A percentile compares a stretch with the other conserved stretches of the same genome.
Evolutionary conservation across 2,888 invertebrate genomes (phyloP).

Genomic region (Strigamia crassipes): DNA sequence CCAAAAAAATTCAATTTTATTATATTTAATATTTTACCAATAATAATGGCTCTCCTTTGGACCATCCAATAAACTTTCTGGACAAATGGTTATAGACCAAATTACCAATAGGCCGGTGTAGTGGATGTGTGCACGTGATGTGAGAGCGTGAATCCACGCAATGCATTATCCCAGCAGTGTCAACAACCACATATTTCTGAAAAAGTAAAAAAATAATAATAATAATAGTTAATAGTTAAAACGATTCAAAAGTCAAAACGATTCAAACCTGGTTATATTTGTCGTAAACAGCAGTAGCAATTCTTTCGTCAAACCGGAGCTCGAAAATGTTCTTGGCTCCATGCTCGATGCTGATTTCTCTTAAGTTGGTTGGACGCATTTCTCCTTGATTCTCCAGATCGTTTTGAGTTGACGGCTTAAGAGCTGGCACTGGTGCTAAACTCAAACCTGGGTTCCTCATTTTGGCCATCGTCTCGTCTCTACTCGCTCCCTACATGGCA

Average conservation of each 20-base stretch:
- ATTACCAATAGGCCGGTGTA: neutral
- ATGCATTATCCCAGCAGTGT: neutral
- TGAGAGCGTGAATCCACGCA: neutral
- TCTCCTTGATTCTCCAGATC: conserved; percentile 6
- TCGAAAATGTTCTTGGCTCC: neutral
- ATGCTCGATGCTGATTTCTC: neutral
- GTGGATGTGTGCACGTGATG: neutral
- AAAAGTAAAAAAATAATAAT: neutral
- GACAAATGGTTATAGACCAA: neutral
- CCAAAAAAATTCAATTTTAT: neutral
- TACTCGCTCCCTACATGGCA: neutral
- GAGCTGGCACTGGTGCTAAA: neutral
- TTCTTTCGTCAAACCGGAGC: neutral
- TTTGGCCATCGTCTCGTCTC: neutral
- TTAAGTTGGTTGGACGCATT: neutral
- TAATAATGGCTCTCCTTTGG: neutral
- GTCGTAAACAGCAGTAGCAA: neutral
- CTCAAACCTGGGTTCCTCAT: neutral
- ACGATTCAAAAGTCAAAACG: too few relatives aligned
- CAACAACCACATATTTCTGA: neutral
- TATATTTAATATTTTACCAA: neutral
- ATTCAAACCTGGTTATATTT: neutral
- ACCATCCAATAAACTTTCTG: neutral
- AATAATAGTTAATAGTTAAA: neutral
- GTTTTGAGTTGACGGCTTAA: neutral